Evolutionary conservation across 2,797 vertebrate genomes (phyloP).

Genomic region (Coendou prehensilis): DNA sequence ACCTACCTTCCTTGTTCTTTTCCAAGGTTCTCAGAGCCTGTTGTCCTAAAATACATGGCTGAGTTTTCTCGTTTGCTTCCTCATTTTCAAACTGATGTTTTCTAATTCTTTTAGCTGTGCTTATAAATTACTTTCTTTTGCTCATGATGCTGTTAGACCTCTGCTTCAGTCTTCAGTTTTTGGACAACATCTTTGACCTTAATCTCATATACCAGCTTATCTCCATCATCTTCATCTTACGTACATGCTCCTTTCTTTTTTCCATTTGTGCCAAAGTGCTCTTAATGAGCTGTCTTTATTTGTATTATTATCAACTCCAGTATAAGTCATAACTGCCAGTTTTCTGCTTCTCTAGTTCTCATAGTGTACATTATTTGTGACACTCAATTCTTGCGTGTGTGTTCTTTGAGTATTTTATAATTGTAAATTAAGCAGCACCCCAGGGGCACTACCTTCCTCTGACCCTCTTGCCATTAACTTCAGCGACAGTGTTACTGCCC

Average conservation of each 20-base stretch:
- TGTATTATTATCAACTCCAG: slow-evolving; percentile 95
- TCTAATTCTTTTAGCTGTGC: slow-evolving; percentile 94
- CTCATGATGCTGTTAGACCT: slow-evolving; percentile 93
- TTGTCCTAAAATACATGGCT: slow-evolving; percentile 92
- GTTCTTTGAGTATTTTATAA: slow-evolving; percentile 88
- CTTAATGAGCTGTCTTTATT: slow-evolving; percentile 97
- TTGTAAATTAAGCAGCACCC: slow-evolving; percentile 93
- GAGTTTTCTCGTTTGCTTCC: slow-evolving; percentile 92
- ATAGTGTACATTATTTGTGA: slow-evolving; percentile 97
- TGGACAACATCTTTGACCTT: slow-evolving; percentile 97
- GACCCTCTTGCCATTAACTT: slow-evolving; percentile 95
- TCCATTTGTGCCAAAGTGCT: slow-evolving; percentile 94
- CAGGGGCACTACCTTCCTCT: slow-evolving; percentile 97
- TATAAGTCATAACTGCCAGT: slow-evolving; percentile 96
- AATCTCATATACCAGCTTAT: slow-evolving; percentile 97
- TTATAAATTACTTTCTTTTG: slow-evolving; percentile 95
- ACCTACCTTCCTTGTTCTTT: slow-evolving; percentile 97
- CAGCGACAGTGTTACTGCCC: slow-evolving; percentile 88
- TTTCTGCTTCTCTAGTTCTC: slow-evolving; percentile 98
- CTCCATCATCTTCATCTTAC: slow-evolving; percentile 97
- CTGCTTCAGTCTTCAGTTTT: slow-evolving; percentile 96
- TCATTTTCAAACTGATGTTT: slow-evolving; percentile 94
- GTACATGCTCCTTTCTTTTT: slow-evolving; percentile 94
- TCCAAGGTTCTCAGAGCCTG: slow-evolving; percentile 94
- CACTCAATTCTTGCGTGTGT: slow-evolving; percentile 98